These are phyloP conservation scores for Gymnoscelis rufifasciata DNA, from an alignment of 2,888 invertebrate species.

Conservation along the genomic window DNA sequence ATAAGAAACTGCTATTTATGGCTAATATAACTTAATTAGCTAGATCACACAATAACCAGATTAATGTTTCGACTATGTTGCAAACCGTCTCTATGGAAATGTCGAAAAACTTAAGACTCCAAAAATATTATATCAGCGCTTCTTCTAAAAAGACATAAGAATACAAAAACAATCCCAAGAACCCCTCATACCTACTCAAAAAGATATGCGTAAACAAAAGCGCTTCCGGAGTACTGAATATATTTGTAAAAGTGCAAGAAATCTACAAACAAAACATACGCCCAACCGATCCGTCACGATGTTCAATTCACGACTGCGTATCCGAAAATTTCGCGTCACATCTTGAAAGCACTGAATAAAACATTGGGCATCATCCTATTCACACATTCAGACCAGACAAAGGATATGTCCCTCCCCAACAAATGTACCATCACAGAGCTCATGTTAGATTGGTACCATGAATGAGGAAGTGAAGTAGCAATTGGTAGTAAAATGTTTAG, in stretches of 20 bases:
- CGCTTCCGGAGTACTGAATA: too few relatives aligned
- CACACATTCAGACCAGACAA: constrained; percentile 44
- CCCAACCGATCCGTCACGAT: constrained; percentile 40
- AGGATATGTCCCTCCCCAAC: constrained; percentile 24
- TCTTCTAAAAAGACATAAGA: too few relatives aligned
- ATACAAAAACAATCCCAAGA: too few relatives aligned
- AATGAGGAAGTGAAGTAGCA: constrained; percentile 35
- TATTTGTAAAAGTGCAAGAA: neutral
- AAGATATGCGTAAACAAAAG: too few relatives aligned
- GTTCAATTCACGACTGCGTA: constrained; percentile 59
- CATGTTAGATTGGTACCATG: constrained; percentile 36
- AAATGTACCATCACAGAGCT: constrained; percentile 20
- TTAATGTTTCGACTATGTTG: too few relatives aligned
- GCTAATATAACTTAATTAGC: too few relatives aligned
- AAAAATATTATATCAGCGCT: too few relatives aligned
- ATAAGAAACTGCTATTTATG: too few relatives aligned
- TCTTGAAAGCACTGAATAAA: constrained; percentile 64
- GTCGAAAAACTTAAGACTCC: too few relatives aligned
- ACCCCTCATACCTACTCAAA: too few relatives aligned
- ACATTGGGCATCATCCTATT: constrained; percentile 56
- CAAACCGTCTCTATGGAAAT: too few relatives aligned
- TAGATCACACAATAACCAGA: too few relatives aligned
- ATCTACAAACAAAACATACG: constrained; percentile 12
- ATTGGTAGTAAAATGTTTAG: constrained; percentile 41
- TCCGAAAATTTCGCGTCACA: constrained; percentile 50